phyloP scores from a whole-genome alignment of 2,888 invertebrate genomes.

The Phorcus lineatus region DNA sequence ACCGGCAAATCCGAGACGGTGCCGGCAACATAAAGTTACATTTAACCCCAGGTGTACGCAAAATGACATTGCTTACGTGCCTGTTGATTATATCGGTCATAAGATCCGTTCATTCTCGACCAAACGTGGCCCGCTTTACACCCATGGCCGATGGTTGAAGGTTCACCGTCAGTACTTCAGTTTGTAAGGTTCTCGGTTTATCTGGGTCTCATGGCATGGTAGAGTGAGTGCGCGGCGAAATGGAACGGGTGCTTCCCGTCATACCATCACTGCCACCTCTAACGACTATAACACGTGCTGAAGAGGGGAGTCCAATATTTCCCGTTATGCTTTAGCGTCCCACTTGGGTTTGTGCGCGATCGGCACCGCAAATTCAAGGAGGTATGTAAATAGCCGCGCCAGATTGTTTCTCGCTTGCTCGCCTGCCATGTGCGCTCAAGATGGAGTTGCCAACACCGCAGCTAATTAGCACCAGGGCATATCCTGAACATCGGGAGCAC shows the following conservation, averaged over 20 bases:
- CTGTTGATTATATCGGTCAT: conserved; percentile 10
- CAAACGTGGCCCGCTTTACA: not conserved
- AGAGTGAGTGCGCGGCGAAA: conserved; percentile 17
- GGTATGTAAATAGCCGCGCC: conserved; percentile 20
- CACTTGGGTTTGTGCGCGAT: conserved; percentile 17
- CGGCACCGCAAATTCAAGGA: conserved; percentile 23
- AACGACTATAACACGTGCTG: conserved; percentile 24
- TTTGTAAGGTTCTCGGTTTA: not conserved
- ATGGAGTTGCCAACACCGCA: conserved; percentile 17
- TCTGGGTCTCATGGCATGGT: conserved; percentile 5
- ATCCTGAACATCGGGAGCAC: conserved; percentile 13
- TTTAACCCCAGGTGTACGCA: conserved; percentile 15
- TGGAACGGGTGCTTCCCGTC: conserved; percentile 22
- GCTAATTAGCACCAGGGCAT: conserved; percentile 25
- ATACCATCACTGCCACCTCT: not conserved
- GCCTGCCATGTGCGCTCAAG: conserved; percentile 28
- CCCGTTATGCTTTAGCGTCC: conserved; percentile 18
- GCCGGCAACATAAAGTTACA: conserved; percentile 2
- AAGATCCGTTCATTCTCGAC: not conserved
- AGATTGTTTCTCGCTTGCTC: conserved; percentile 22
- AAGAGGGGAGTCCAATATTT: conserved; percentile 12
- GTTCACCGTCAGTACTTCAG: not conserved
- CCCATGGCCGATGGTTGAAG: not conserved
- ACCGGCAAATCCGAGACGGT: not conserved
- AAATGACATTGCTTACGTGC: not conserved